These are phyloP conservation scores for Cricetomys ansorgei DNA, from an alignment of 2,113 vertebrate species.

Conservation along the genomic window DNA sequence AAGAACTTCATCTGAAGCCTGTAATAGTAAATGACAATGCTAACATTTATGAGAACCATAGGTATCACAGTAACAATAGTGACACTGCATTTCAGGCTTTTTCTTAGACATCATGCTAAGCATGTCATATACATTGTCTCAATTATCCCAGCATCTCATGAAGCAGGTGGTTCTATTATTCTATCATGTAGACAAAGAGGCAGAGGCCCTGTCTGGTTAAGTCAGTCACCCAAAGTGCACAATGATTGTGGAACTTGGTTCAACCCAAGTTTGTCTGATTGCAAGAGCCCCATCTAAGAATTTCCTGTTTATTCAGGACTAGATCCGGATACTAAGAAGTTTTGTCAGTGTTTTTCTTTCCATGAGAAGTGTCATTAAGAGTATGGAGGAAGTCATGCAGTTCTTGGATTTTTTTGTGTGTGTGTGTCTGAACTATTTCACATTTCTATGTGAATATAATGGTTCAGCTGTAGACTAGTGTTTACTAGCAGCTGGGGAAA, in stretches of 20 bases:
- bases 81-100: background rate
- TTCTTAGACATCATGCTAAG: background rate
- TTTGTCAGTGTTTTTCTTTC: background rate
- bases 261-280: background rate
- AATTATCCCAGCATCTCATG: background rate
- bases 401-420: background rate
- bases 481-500: background rate
- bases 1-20: background rate
- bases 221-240: too few species aligned
- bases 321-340: background rate
- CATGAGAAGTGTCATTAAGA: background rate
- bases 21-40: background rate
- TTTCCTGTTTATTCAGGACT: background rate
- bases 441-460: too few species aligned
- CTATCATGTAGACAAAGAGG: background rate
- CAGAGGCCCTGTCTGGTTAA: background rate
- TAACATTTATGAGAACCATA: background rate
- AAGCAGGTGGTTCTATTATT: background rate
- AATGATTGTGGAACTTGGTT: background rate
- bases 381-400: too few species aligned
- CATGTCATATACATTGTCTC: too few species aligned
- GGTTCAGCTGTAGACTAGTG: too few species aligned
- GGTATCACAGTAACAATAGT: background rate
- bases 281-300: background rate
- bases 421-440: background rate